Base-by-base conservation (phyloP, 2,888 invertebrate genomes). In the Drosophila kambysellisi region DNA sequence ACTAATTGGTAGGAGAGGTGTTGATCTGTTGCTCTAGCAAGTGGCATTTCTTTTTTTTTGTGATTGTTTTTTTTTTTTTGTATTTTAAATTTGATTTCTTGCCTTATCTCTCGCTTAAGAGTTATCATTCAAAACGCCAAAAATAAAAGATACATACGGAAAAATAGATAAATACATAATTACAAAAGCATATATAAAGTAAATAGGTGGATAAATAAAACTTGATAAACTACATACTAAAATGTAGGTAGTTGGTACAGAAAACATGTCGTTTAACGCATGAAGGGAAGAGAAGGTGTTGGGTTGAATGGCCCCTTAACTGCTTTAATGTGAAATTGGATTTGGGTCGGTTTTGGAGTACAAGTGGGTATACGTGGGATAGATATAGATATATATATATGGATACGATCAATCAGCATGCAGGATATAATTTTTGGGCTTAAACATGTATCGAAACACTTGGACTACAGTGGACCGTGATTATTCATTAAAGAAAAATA, bases 1-100 rank as follows among this genome's bases (percentile, higher is more conserved):
- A 72, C 81, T 83, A 74, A 58, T 75, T 88, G 90, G 92, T 89
- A 93, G 93, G 93, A 93, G 93, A 92, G 93, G 93, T 93, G 93
- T 93, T 93, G 93, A 92, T 92, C 91, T 92, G 91, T 91, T 91
- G 90, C 91, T 86, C 88, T 91, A 83, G 78, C 88, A 88, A 81
- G 66, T 81, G 81, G 74, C 65, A 72, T 76, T 66, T 79, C 63
- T 76, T 32, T 79, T 53, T 73, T 59, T 6, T 56, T 30, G 1
- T 37, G 30, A 30, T 30, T 30, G 5, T 79, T 60, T 53, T 58
- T 68, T 25, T 25, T 25, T 35, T 53, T 43, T 75, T 61, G 60
- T 56, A 56, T 46, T 50, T 29, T 9, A 4, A 29, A 5, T 29
- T 15, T 29, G 1, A 58, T 70, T 62, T 66, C 15, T 46, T 46